Evolutionary conservation across 2,797 vertebrate species (phyloP).

Genomic region (Halcyon smyrnensis): DNA sequence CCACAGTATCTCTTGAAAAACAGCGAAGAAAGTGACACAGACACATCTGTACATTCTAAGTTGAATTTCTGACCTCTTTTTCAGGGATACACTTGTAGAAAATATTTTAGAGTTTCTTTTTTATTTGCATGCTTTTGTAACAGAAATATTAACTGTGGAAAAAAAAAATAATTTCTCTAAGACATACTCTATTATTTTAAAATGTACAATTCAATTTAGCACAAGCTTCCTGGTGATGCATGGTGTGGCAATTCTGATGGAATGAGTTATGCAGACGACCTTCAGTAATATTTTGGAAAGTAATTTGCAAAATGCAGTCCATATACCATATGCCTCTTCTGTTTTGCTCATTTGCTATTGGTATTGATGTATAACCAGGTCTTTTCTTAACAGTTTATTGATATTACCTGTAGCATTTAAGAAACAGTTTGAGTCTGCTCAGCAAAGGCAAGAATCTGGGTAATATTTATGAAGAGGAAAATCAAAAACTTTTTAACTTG

Average conservation of each 20-base stretch:
- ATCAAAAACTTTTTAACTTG: neutral
- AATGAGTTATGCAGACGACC: neutral
- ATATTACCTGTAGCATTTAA: neutral
- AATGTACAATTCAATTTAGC: neutral
- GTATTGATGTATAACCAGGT: no score
- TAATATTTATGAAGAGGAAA: neutral
- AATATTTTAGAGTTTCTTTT: neutral
- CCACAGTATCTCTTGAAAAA: neutral
- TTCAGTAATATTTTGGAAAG: neutral
- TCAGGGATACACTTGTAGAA: neutral
- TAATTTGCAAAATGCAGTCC: neutral
- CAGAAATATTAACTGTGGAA: neutral
- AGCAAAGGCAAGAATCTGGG: neutral
- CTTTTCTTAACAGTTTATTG: no score
- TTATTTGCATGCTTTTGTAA: neutral
- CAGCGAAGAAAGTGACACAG: neutral
- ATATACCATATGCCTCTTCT: neutral
- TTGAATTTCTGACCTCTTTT: neutral
- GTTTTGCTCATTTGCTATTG: neutral
- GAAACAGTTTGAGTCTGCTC: neutral
- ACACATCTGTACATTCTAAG: neutral
- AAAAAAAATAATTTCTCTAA: neutral
- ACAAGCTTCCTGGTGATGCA: neutral
- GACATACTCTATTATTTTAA: neutral
- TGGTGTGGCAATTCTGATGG: neutral